phyloP scores from a whole-genome alignment of 37 sponge, comb jelly and placozoan species.

The Chondrilla cf. caribensis region DNA sequence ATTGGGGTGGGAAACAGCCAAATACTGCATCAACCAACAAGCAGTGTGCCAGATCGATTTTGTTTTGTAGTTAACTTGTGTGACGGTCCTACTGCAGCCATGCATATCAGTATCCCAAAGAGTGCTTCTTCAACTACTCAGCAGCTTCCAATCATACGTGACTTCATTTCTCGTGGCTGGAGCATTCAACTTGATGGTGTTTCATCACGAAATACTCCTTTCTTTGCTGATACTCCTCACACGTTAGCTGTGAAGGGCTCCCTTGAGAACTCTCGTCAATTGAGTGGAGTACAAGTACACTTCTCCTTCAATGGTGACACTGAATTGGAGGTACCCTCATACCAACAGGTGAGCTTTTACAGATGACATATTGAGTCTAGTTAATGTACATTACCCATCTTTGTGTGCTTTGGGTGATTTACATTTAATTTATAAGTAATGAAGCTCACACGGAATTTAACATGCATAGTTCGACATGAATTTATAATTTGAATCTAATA shows the following conservation, averaged over 20 bases:
- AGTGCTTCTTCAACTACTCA: not conserved
- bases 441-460: too few species aligned
- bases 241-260: too few species aligned
- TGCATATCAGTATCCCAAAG: conserved; percentile 21
- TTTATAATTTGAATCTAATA: too few species aligned
- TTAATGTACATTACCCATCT: too few species aligned
- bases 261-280: too few species aligned
- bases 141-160: not conserved
- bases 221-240: too few species aligned
- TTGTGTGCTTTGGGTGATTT: too few species aligned
- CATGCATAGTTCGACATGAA: too few species aligned
- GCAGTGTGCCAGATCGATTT: not conserved
- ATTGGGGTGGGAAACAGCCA: not conserved
- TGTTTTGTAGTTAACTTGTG: conserved; percentile 26
- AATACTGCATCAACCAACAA: not conserved
- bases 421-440: too few species aligned
- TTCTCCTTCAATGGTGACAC: not conserved
- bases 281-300: not conserved
- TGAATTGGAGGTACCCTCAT: not conserved
- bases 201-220: too few species aligned
- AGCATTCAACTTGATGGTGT: not conserved
- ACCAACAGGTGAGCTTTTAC: not conserved
- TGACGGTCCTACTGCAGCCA: not conserved
- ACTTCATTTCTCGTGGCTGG: conserved; percentile 17
- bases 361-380: too few species aligned